Conservation (phyloP, 2,888 invertebrate genomes). For the Parnassius orleans region DNA sequence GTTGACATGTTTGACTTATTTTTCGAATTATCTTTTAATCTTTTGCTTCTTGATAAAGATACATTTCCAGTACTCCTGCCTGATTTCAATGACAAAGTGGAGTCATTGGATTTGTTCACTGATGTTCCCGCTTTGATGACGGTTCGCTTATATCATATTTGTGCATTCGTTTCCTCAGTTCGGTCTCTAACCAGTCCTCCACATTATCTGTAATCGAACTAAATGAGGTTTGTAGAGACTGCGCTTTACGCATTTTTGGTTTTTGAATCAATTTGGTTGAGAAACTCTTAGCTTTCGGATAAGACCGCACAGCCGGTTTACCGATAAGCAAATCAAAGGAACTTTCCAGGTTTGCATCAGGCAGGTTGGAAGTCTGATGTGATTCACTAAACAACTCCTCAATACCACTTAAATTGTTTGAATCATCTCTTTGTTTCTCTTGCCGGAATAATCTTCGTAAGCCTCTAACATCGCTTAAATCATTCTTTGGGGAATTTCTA, state of each 20-base stretch:
- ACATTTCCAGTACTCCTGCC: neutral
- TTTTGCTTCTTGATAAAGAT: neutral
- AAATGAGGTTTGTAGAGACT: constrained; percentile 48
- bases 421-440: constrained; percentile 34
- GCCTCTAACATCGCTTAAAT: constrained; percentile 56
- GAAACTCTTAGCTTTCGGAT: constrained; percentile 59
- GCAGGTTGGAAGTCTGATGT: constrained; percentile 28
- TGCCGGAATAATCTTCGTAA: constrained; percentile 48
- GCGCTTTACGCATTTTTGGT: constrained; percentile 33
- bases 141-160: constrained; percentile 20
- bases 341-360: constrained; percentile 36
- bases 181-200: constrained; percentile 55
- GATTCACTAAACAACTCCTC: constrained; percentile 56
- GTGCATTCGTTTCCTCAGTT: constrained; percentile 44
- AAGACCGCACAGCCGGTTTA: constrained; percentile 48
- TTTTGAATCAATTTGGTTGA: constrained; percentile 34
- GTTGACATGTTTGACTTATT: constrained; percentile 2
- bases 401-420: constrained; percentile 58
- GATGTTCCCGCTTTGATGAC: too few species aligned
- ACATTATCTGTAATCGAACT: constrained; percentile 45
- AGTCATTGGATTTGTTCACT: neutral
- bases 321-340: constrained; percentile 56
- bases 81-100: neutral
- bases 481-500: constrained; percentile 50
- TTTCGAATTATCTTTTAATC: neutral